Base-by-base conservation (phyloP, 2,888 invertebrate species). In the Acleris literana region DNA sequence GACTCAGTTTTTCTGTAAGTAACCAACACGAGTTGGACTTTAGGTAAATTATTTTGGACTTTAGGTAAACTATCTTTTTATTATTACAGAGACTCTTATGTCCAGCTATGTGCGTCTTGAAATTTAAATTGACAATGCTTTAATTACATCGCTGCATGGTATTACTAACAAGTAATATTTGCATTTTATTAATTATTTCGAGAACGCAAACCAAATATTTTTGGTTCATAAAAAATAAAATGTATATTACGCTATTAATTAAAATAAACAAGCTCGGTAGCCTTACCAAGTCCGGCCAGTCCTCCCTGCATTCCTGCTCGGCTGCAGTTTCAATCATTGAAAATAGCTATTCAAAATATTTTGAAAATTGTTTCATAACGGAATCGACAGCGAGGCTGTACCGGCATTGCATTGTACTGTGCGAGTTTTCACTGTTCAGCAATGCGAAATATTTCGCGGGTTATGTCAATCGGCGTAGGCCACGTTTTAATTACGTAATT, bases 291-390 rank as follows among this genome's bases (percentile, higher is more conserved):
- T 78, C 76, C 78, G 75, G 74, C 74, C 83, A 78, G 78, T 78
- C 81, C 82, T 72, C 81, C 67, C 83, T 81, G 84, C 87, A 92
- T 92, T 90, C 91, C 91, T 63, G 72, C 64, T 75, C 75, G 77
- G 72, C 84, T 86, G 89, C 90, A 90, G 90, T 90, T 90, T 87
- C 91, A 91, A 91, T 89, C 78, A 90, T 90, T 91, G 90, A 90
- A 91, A 92, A 92, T 89, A 89, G 90, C 89, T 87, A 92, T 92
- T 90, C 92, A 92, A 92, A 92, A 91, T 88, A 91, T 90, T 92
- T 92, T 92, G 90, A 92, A 92, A 92, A 90, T 92, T 89, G 88
- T 90, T 92, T 90, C 87, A 88, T 90, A 90, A 87, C 90, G 85
- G 83, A 76, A 78, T 79, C 79, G 82, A 77, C 78, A 80, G 78